Evolutionary conservation across 2,888 invertebrate species (phyloP), one percentile per base, ranked within the genome.

Genomic region (Steromphala cineraria): DNA sequence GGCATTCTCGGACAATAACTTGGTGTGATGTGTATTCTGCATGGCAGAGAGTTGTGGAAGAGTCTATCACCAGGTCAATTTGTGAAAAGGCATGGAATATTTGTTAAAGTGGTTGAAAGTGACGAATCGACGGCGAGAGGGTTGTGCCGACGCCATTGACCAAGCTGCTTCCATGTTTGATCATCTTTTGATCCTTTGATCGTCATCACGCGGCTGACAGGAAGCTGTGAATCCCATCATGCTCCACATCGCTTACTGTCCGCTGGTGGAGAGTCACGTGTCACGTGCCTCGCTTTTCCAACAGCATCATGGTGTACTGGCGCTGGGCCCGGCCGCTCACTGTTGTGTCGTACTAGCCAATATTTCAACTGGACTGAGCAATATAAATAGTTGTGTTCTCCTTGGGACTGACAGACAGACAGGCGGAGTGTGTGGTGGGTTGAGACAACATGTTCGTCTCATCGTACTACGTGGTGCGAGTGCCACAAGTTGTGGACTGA

Each of bases 331-430:
- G 19, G 40, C 31, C 19, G 71, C 71, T 71, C 71, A 36, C 71
- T 71, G 28, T 28, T 71, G 71, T 71, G 71, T 71, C 36, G 40
- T 71, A 40, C 62, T 31, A 71, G 31, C 71, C 71, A 71, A 71
- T 71, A 71, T 71, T 71, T 71, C 71, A 71, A 71, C 71, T 71
- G 71, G 71, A 71, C 71, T 71, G 71, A 71, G 71, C 71, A 71
- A 71, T 71, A 71, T 71, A 71, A 17, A 36, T 71, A 71, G 71
- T 36, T 31, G 71, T 71, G 36, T 71, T 71, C 71, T 71, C 62
- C n/a, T 21, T 36, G n/a, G 71, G 36, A 36, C 17, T 13, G 5
- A 46, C 46, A 10, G 46, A 46, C 10, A 10, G 46, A 46, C 46
- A 10, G 46, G 13, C 46, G 8, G 36, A 46, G 46, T 46, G 46